phyloP scores from a whole-genome alignment of 2,113 vertebrate genomes.

The Sylvietta virens region DNA sequence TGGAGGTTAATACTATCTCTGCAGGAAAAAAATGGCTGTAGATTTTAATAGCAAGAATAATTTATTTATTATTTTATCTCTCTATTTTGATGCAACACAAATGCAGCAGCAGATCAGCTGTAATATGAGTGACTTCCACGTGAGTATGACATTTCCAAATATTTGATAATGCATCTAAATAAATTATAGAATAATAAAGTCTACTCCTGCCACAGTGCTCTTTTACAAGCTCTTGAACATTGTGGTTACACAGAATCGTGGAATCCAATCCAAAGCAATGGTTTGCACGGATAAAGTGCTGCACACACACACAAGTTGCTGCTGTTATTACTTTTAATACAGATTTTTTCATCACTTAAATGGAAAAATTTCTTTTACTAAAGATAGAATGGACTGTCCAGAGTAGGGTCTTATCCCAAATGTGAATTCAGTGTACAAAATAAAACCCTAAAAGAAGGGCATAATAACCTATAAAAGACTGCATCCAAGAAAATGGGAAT shows the following conservation, averaged over 20 bases:
- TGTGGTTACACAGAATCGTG: neutral
- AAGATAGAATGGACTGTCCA: neutral
- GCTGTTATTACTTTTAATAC: neutral
- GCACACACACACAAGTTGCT: neutral
- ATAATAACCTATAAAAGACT: neutral
- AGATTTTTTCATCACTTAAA: neutral
- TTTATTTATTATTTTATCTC: neutral
- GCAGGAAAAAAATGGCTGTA: neutral
- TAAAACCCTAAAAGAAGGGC: neutral
- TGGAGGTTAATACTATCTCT: neutral
- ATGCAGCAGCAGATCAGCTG: neutral
- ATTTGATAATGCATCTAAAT: neutral
- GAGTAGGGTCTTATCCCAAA: neutral
- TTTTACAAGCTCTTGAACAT: neutral
- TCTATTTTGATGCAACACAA: neutral
- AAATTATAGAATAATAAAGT: neutral
- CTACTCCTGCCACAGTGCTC: neutral
- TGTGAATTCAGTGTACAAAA: neutral
- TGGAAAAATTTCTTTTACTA: neutral
- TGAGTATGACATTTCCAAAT: neutral
- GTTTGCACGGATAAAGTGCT: neutral
- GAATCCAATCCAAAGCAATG: neutral
- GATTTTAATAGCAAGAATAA: neutral
- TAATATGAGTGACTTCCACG: neutral
- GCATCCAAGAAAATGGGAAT: neutral